Conservation (phyloP, 2,888 invertebrate genomes). For the Lordiphosa fenestrarum region DNA sequence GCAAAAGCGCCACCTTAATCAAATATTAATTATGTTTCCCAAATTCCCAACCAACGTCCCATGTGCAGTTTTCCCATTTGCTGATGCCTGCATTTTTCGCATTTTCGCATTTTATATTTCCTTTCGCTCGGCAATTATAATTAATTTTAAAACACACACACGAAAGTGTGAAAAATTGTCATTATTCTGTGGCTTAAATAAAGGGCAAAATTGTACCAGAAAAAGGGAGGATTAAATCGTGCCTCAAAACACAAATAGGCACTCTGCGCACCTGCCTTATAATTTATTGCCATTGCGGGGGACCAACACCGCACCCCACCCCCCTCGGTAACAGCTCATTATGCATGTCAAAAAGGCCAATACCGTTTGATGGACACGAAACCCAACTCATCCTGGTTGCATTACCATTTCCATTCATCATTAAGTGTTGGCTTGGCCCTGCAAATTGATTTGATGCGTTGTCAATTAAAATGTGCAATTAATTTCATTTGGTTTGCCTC, state of each 20-base stretch:
- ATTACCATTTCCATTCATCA: conserved; percentile 50
- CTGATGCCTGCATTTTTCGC: conserved; percentile 26
- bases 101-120: not conserved
- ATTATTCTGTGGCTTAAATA: conserved; percentile 16
- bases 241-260: not conserved
- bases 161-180: conserved; percentile 16
- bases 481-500: conserved; percentile 68
- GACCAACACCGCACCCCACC: not conserved
- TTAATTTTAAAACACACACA: conserved; percentile 24
- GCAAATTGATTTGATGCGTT: conserved; percentile 75
- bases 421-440: conserved; percentile 41
- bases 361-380: conserved; percentile 11
- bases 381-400: conserved; percentile 28
- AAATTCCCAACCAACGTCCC: conserved; percentile 9
- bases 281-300: conserved; percentile 53
- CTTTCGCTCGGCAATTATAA: conserved; percentile 32
- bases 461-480: conserved; percentile 77
- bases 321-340: conserved; percentile 29
- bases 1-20: conserved; percentile 37
- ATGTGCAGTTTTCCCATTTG: conserved; percentile 25
- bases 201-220: not conserved
- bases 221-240: not conserved
- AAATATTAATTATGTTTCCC: conserved; percentile 59
- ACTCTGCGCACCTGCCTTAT: conserved; percentile 32
- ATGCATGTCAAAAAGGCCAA: conserved; percentile 41